Evolutionary conservation across 2,797 vertebrate species (phyloP).

Genomic region (Anguilla obscura): DNA sequence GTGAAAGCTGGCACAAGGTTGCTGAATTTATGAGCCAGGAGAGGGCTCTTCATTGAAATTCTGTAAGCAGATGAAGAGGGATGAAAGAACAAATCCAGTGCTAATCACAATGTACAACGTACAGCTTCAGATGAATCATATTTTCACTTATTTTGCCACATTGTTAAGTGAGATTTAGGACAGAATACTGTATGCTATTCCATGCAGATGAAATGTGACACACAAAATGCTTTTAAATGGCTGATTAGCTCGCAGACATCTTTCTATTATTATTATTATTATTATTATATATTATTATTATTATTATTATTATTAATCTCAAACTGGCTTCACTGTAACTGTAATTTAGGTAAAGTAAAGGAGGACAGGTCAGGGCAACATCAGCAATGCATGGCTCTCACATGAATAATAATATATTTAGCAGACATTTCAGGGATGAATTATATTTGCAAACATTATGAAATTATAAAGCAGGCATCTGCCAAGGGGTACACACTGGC

Average conservation of each 20-base stretch:
- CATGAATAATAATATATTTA: neutral
- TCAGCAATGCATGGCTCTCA: neutral
- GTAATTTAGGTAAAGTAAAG: neutral
- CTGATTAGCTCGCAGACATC: neutral
- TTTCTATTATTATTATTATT: neutral
- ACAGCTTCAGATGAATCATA: conserved; percentile 21
- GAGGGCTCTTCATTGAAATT: neutral
- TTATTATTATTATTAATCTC: neutral
- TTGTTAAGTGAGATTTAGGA: neutral
- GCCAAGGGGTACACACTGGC: neutral
- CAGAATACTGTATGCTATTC: neutral
- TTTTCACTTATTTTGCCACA: conserved; percentile 21
- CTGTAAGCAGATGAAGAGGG: neutral
- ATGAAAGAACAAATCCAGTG: conserved; percentile 23
- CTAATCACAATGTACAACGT: conserved; percentile 25
- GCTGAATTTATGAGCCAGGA: neutral
- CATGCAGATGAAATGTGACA: neutral
- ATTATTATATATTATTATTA: neutral
- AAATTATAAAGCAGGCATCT: neutral
- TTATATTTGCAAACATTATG: neutral
- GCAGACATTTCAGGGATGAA: neutral
- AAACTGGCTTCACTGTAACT: neutral
- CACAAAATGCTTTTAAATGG: neutral
- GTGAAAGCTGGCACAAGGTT: neutral
- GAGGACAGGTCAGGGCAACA: neutral